phyloP scores from a whole-genome alignment of 2,888 invertebrate genomes.

The Dugesia japonica region DNA sequence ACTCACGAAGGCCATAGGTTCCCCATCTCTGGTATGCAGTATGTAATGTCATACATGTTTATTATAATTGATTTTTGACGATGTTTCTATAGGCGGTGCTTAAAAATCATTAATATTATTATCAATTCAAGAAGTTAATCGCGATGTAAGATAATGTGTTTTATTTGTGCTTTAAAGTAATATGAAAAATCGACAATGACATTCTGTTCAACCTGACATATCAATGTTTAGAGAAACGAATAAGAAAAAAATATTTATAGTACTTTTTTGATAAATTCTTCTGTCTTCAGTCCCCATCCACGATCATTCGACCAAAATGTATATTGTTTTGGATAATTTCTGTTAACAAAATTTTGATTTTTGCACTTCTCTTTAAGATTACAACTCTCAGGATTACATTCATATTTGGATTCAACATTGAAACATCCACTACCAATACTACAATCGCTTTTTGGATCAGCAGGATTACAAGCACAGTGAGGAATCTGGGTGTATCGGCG shows the following conservation, averaged over 20 bases:
- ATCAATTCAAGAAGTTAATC: too few relatives aligned
- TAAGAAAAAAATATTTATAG: background rate
- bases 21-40: too few relatives aligned
- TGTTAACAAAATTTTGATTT: slow-evolving; percentile 70
- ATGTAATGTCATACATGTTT: too few relatives aligned
- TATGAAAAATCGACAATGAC: too few relatives aligned
- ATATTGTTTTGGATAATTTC: slow-evolving; percentile 58
- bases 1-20: too few relatives aligned
- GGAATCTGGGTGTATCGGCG: slow-evolving; percentile 52
- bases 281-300: slow-evolving; percentile 70
- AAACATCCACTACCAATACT: slow-evolving; percentile 65
- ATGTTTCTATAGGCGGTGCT: too few relatives aligned
- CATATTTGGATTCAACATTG: slow-evolving; percentile 68
- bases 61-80: too few relatives aligned
- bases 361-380: slow-evolving; percentile 64
- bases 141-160: too few relatives aligned
- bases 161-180: too few relatives aligned
- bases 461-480: slow-evolving; percentile 64
- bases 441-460: slow-evolving; percentile 28
- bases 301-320: slow-evolving; percentile 56
- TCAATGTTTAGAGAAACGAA: background rate
- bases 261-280: slow-evolving; percentile 56
- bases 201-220: too few relatives aligned
- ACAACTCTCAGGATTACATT: slow-evolving; percentile 68
- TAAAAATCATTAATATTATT: too few relatives aligned